These are phyloP conservation scores for Phylloscopus whistleri DNA, from an alignment of 2,113 vertebrate species.

Conservation along the genomic window DNA sequence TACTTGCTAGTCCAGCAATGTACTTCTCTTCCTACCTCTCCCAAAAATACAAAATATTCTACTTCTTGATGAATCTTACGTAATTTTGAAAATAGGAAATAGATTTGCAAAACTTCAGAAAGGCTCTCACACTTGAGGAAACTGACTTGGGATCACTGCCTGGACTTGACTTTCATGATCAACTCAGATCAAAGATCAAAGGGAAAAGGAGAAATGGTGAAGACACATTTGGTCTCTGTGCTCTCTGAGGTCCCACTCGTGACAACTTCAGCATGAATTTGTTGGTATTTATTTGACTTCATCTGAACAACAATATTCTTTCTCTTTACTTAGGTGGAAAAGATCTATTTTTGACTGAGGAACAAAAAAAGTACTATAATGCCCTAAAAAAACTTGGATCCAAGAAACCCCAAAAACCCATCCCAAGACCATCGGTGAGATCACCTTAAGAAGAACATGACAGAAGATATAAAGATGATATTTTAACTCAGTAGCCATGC, in stretches of 20 bases:
- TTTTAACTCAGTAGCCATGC: background rate
- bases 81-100: background rate
- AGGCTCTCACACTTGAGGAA: background rate
- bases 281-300: background rate
- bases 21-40: background rate
- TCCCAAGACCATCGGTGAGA: slow-evolving; percentile 89
- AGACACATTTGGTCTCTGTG: background rate
- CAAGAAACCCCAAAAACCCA: slow-evolving; percentile 93
- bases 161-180: background rate
- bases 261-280: background rate
- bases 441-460: background rate
- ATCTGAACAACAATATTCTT: slow-evolving; percentile 59
- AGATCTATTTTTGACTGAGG: slow-evolving; percentile 95
- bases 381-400: slow-evolving; percentile 95
- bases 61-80: background rate
- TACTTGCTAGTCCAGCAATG: background rate
- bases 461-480: background rate
- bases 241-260: background rate
- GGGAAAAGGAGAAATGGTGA: background rate
- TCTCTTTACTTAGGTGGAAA: slow-evolving; percentile 90
- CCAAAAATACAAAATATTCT: background rate
- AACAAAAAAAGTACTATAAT: slow-evolving; percentile 97
- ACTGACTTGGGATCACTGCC: background rate
- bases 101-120: background rate
- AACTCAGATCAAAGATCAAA: background rate